Evolutionary conservation across 1,140 invertebrate species (phyloP).

Genomic region (Kradibia gibbosae): DNA sequence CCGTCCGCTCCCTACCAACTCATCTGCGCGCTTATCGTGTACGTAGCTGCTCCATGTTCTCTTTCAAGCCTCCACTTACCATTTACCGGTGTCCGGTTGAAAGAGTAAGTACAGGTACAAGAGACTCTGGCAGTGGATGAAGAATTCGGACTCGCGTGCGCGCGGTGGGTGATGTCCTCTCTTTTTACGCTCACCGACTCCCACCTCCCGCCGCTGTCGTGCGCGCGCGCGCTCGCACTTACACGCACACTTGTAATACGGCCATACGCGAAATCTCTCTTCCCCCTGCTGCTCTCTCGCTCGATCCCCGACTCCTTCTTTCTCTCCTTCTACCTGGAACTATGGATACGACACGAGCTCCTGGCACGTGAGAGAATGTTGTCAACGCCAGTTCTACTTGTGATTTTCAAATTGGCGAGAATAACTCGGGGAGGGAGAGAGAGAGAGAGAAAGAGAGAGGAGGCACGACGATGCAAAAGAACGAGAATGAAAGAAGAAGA

Average conservation of each 20-base stretch:
- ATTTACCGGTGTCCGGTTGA: slow-evolving; percentile 46
- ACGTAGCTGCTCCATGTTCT: slow-evolving; percentile 18
- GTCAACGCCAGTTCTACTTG: slow-evolving; percentile 55
- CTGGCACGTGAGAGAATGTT: slow-evolving; percentile 70
- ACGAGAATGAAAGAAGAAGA: slow-evolving; percentile 27
- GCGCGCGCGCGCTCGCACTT: no score
- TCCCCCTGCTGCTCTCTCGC: slow-evolving; percentile 7
- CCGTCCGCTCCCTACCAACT: neutral
- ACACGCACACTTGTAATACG: no score
- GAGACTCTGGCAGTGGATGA: slow-evolving; percentile 15
- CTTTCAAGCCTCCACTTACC: slow-evolving; percentile 30
- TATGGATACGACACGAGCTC: slow-evolving; percentile 57
- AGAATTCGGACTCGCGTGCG: slow-evolving; percentile 41
- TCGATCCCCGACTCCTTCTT: slow-evolving; percentile 24
- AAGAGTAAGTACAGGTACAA: slow-evolving; percentile 33
- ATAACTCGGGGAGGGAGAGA: neutral
- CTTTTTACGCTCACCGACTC: slow-evolving; percentile 42
- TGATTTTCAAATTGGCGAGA: slow-evolving; percentile 26
- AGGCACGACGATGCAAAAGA: neutral
- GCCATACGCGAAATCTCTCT: no score
- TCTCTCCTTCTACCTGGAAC: slow-evolving; percentile 59
- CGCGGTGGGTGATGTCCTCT: slow-evolving; percentile 36
- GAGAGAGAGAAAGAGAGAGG: slow-evolving; percentile 8
- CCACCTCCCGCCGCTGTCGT: slow-evolving; percentile 10
- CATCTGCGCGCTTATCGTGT: slow-evolving; percentile 2